Evolutionary conservation across 1,140 invertebrate species (phyloP).

Genomic region (Papilio helenus): DNA sequence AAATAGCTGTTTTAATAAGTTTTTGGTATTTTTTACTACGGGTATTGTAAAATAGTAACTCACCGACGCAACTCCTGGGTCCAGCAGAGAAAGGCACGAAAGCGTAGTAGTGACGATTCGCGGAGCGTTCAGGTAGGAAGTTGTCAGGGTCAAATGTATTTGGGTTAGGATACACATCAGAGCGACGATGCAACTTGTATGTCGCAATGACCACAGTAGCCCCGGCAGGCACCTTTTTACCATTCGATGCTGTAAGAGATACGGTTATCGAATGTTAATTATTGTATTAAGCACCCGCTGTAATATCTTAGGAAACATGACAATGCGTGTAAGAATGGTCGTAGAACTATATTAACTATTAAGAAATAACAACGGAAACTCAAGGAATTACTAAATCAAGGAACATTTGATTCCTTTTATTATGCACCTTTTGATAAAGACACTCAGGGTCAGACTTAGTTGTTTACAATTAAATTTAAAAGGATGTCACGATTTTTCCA

Average conservation of each 20-base stretch:
- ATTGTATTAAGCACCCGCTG: background rate
- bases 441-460: too few relatives aligned
- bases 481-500: too few relatives aligned
- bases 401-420: too few relatives aligned
- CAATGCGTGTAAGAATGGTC: background rate
- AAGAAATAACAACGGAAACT: background rate
- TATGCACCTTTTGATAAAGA: too few relatives aligned
- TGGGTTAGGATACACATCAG: constrained; percentile 92
- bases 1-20: too few relatives aligned
- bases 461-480: too few relatives aligned
- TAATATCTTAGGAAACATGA: background rate
- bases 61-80: constrained; percentile 92
- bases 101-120: constrained; percentile 92
- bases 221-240: constrained; percentile 86
- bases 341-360: background rate
- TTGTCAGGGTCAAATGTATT: constrained; percentile 95
- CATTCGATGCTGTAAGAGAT: constrained; percentile 77
- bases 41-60: constrained; percentile 50
- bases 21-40: too few relatives aligned
- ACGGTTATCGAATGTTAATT: constrained; percentile 23
- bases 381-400: background rate
- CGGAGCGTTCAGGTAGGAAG: constrained; percentile 92
- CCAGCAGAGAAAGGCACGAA: constrained; percentile 96
- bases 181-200: constrained; percentile 89
- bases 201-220: constrained; percentile 87